Percentiles rank a stretch among this genome's conserved stretches.
Conservation (phyloP, 2,888 invertebrate species). For the Drosophila suboccidentalis region DNA sequence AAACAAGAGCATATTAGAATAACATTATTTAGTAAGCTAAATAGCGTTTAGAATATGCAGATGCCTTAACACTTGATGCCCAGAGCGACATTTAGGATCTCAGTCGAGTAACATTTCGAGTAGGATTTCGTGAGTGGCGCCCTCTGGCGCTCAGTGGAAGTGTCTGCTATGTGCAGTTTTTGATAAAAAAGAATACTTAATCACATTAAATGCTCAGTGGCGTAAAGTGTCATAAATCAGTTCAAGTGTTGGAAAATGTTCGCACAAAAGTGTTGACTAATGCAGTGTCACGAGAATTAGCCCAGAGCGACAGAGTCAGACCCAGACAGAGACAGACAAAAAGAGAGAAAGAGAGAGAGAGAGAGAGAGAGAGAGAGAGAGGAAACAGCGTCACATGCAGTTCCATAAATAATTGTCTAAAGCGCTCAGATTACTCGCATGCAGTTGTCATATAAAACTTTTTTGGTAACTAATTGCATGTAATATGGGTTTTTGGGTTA, state of each 20-base stretch:
- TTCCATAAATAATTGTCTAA: conserved; percentile 70
- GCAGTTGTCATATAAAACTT: conserved; percentile 52
- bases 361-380: not conserved
- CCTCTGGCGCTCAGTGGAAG: conserved; percentile 17
- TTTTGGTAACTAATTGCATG: conserved; percentile 64
- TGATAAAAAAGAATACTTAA: conserved; percentile 47
- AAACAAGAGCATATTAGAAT: conserved; percentile 75
- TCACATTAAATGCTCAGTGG: conserved; percentile 51
- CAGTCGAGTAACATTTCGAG: conserved; percentile 8
- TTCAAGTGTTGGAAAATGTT: conserved; percentile 54
- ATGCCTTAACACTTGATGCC: conserved; percentile 17
- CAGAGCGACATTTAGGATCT: conserved; percentile 9
- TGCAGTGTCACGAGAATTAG: conserved; percentile 56
- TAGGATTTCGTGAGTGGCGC: conserved; percentile 6
- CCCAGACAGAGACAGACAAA: not conserved
- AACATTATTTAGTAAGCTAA: conserved; percentile 54
- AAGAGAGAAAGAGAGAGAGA: not conserved
- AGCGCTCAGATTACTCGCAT: conserved; percentile 64
- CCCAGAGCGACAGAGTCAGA: conserved; percentile 24
- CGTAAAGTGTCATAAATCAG: conserved; percentile 67
- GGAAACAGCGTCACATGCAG: conserved; percentile 21
- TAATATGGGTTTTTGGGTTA: conserved; percentile 58
- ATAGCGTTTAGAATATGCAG: conserved; percentile 25
- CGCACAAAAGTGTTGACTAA: conserved; percentile 58
- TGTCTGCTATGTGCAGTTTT: conserved; percentile 34